Percentiles rank a stretch among this genome's conserved stretches.
These are phyloP conservation scores for Xerus rutilus DNA, from an alignment of 2,797 vertebrate species.

Conservation along the genomic window DNA sequence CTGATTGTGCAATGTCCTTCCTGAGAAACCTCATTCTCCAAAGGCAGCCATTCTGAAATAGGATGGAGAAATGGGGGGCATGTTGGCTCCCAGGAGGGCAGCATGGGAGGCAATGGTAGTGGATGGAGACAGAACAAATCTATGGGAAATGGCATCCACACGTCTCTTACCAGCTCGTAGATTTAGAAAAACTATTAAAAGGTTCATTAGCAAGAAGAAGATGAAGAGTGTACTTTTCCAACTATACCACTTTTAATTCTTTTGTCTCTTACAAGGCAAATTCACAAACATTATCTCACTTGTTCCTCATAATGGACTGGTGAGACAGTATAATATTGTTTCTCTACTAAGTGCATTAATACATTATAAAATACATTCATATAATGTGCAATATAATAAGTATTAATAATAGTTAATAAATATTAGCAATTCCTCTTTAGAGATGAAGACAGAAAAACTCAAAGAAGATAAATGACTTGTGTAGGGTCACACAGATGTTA, in stretches of 20 bases:
- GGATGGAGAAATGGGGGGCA: conserved; percentile 43
- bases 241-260: background rate
- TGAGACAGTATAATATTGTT: background rate
- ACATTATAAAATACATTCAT: background rate
- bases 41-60: conserved; percentile 55
- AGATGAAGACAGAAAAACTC: background rate
- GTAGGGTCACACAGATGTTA: background rate
- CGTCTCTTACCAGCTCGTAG: background rate
- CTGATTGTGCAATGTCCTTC: conserved; percentile 81
- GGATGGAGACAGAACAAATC: background rate
- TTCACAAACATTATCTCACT: background rate
- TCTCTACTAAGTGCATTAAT: background rate
- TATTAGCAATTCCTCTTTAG: background rate
- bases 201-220: background rate
- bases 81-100: background rate
- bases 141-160: background rate
- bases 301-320: background rate
- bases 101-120: background rate
- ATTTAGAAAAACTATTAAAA: conserved; percentile 9
- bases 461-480: conserved; percentile 2
- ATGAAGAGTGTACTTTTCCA: background rate
- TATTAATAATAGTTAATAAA: background rate
- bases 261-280: background rate
- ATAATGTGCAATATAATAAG: background rate
- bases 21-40: conserved; percentile 68